Evolutionary conservation across 1,140 invertebrate genomes (phyloP), one percentile per base, ranked within the genome.

Genomic region (Bactericera cockerelli): DNA sequence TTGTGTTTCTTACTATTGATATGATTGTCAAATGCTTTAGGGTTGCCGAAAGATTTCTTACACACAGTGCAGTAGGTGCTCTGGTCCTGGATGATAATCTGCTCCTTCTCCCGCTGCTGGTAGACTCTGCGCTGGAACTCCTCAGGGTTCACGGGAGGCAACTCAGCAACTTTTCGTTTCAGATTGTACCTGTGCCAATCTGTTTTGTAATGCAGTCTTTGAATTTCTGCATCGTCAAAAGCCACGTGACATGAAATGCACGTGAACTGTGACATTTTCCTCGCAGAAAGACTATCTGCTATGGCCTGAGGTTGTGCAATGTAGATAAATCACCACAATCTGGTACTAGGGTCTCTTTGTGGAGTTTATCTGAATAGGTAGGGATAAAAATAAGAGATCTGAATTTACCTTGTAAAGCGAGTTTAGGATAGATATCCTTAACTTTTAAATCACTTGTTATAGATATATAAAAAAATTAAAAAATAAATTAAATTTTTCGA

Each of bases 181-280:
- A 98, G 78, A 75, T 98, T 99, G 69, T 98, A 98, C 36, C 90
- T 79, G 72, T 98, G 93, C 93, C 92, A 97, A 70, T 95, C 92
- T 1, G 84, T 83, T 74, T 91, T 91, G 67, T 93, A 94, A 71
- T 95, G 92, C 36, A 82, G 76, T 56, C 89, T 77, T 71, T 96
- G 92, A n/a, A 86, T 67, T 57, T 92, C 86, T 1, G 81, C 74
- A 67, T 85, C 80, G 61, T 79, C 74, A 70, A 97, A 96, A 33
- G 79, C 79, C 11, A 95, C 87, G 63, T 82, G 79, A 71, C 94
- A 98, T 26, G 89, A 84, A 59, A 95, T 83, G 71, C 93, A 97
- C n/a, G 92, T 93, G 66, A 74, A 83, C 22, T 69, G 70, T 61
- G 71, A 67, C 73, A 75, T 76, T 63, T 36, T 72, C 63, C 63